Percentiles rank a stretch among this genome's conserved stretches.
phyloP scores from a whole-genome alignment of 2,113 vertebrate species.

The Plecotus auritus region DNA sequence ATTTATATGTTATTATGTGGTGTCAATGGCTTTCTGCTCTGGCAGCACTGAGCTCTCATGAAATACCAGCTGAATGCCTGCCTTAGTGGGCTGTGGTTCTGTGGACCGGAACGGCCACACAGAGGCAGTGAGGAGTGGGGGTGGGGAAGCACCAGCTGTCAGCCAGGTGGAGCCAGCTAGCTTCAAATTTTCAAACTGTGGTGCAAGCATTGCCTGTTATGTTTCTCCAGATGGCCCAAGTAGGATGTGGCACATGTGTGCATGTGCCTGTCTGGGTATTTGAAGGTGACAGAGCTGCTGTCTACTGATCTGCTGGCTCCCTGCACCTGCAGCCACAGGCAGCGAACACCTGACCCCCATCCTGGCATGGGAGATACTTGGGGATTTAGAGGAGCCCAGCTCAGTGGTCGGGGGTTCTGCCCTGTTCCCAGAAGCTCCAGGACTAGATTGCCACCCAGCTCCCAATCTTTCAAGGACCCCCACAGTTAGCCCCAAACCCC shows the following conservation, averaged over 20 bases:
- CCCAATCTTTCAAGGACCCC: neutral
- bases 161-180: neutral
- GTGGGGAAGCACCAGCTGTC: too few relatives aligned
- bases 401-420: neutral
- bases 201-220: neutral
- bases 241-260: rapidly evolving
- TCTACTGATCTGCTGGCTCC: neutral
- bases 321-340: neutral
- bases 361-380: rapidly evolving
- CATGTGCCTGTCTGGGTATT: neutral
- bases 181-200: neutral
- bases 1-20: neutral
- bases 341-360: neutral
- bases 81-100: too few relatives aligned
- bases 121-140: rapidly evolving
- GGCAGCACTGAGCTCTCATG: neutral
- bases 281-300: neutral
- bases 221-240: neutral
- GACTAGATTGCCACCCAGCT: neutral
- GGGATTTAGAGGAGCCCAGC: neutral
- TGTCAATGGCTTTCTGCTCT: neutral
- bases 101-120: too few relatives aligned
- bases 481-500: neutral
- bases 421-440: neutral
- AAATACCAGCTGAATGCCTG: neutral